Conservation (phyloP, 1,140 invertebrate genomes). For the Drosophila pallidifrons region DNA sequence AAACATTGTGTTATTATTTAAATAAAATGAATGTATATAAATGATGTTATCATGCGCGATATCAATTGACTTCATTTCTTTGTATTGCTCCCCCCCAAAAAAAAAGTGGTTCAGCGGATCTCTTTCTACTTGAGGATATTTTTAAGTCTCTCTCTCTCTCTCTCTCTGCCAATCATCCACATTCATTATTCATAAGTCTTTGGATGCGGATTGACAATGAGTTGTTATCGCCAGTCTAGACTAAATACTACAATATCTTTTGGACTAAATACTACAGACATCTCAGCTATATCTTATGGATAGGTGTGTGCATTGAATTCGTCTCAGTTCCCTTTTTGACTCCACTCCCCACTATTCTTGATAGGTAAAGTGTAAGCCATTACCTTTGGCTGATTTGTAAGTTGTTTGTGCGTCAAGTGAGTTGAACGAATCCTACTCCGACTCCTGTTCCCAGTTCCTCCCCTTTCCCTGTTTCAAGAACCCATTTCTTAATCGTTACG, state of each 20-base stretch:
- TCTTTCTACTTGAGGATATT: slow-evolving; percentile 1
- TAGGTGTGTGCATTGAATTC: too few species aligned
- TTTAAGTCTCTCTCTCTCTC: not conserved
- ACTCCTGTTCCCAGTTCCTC: not conserved
- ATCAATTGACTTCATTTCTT: slow-evolving; percentile 60
- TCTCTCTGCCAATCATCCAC: too few species aligned
- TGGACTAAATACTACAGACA: too few species aligned
- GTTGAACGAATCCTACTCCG: not conserved
- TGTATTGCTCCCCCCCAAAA: not conserved
- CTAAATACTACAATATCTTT: too few species aligned
- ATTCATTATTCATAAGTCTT: too few species aligned
- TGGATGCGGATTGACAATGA: too few species aligned
- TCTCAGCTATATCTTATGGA: too few species aligned
- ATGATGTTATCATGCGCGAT: slow-evolving; percentile 61
- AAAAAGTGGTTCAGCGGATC: not conserved
- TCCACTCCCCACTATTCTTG: not conserved
- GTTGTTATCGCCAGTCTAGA: too few species aligned
- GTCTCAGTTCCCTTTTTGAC: too few species aligned
- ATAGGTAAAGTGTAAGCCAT: not conserved
- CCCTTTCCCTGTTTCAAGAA: not conserved
- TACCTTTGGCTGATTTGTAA: not conserved
- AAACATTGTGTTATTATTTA: slow-evolving; percentile 84
- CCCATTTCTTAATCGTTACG: not conserved
- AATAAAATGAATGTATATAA: slow-evolving; percentile 85
- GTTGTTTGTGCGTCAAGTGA: slow-evolving; percentile 29